Conservation (phyloP, 2,113 vertebrate species). For the Oreochromis niloticus region DNA sequence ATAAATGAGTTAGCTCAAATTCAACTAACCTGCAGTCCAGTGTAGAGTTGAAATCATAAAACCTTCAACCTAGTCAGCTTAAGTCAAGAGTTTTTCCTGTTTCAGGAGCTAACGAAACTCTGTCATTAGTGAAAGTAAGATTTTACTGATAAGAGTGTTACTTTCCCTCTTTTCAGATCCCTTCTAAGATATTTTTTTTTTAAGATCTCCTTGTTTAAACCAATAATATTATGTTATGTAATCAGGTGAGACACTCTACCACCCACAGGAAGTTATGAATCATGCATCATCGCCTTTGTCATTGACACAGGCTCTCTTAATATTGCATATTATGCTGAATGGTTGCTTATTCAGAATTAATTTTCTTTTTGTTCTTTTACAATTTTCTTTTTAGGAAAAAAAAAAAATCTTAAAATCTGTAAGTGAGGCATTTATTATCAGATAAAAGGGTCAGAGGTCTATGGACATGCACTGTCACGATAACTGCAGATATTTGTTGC, state of each 20-base stretch:
- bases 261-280: constrained; percentile 4
- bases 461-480: neutral
- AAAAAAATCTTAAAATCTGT: neutral
- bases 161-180: neutral
- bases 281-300: neutral
- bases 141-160: neutral
- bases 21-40: neutral
- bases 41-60: neutral
- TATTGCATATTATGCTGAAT: neutral
- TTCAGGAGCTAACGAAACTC: neutral
- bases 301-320: neutral
- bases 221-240: neutral
- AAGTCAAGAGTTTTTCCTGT: neutral
- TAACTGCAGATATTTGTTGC: neutral
- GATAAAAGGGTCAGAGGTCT: neutral
- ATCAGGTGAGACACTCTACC: neutral
- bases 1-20: neutral
- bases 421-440: no score
- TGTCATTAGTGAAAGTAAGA: neutral
- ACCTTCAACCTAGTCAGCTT: neutral
- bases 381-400: neutral
- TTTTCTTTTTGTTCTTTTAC: neutral
- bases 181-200: neutral
- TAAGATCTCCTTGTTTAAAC: constrained; percentile 5
- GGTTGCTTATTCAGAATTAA: neutral